These are phyloP conservation scores for Dicranocentrus wangi DNA, from an alignment of 2,888 invertebrate species.

Conservation along the genomic window DNA sequence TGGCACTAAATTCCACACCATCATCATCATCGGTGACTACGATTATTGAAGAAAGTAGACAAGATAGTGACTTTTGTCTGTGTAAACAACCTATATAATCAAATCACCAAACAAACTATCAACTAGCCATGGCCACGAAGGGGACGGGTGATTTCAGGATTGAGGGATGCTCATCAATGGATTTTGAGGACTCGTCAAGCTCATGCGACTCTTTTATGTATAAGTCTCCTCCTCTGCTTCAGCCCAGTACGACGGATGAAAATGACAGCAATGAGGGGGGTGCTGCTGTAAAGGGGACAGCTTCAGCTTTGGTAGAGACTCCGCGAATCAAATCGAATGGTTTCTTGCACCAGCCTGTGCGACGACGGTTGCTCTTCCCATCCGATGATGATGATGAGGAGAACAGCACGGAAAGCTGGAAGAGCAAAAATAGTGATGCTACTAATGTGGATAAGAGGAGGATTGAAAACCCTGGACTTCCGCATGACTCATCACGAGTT, in stretches of 20 bases:
- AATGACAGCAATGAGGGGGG: neutral
- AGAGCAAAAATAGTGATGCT: no score
- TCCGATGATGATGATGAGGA: slow-evolving; percentile 20
- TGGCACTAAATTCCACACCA: neutral
- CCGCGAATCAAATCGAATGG: slow-evolving; percentile 7
- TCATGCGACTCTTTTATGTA: neutral
- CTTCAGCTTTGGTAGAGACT: neutral
- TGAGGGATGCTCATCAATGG: neutral
- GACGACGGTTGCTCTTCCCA: slow-evolving; percentile 9
- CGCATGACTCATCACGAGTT: no score
- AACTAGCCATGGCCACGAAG: slow-evolving; percentile 21
- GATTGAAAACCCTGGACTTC: no score
- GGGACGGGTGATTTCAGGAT: neutral
- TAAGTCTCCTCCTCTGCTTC: neutral
- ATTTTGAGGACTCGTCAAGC: slow-evolving; percentile 1
- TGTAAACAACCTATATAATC: neutral
- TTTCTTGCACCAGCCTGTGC: slow-evolving; percentile 16
- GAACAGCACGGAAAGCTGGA: neutral
- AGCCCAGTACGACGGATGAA: neutral
- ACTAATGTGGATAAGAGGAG: no score
- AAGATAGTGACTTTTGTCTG: neutral
- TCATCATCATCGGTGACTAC: neutral
- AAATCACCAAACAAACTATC: neutral
- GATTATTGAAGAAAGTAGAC: neutral
- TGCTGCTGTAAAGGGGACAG: neutral